These are phyloP conservation scores for Poecilobothrus nobilitatus DNA, from an alignment of 2,888 invertebrate species.

Conservation along the genomic window DNA sequence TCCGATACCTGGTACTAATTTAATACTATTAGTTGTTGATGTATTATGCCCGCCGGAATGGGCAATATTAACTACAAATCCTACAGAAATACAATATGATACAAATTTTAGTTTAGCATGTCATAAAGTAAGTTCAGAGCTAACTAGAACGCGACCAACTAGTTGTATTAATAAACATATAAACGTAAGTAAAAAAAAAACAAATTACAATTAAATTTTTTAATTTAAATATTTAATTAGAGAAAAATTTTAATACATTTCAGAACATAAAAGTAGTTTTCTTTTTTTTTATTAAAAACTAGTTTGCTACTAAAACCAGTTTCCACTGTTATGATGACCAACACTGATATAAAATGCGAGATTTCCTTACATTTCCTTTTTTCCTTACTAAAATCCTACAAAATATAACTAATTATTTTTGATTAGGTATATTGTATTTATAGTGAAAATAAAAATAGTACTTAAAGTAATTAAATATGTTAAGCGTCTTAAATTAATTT, in stretches of 20 bases:
- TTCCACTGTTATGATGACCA: too few relatives aligned
- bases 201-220: not conserved
- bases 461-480: too few relatives aligned
- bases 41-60: slow-evolving; percentile 51
- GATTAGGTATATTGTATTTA: too few relatives aligned
- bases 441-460: too few relatives aligned
- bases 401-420: too few relatives aligned
- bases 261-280: not conserved
- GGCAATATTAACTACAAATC: slow-evolving; percentile 34
- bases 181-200: slow-evolving; percentile 51
- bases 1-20: slow-evolving; percentile 66
- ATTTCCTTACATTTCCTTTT: too few relatives aligned
- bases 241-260: not conserved
- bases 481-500: too few relatives aligned
- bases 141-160: slow-evolving; percentile 58
- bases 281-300: not conserved
- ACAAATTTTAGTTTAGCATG: slow-evolving; percentile 55
- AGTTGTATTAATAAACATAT: slow-evolving; percentile 69
- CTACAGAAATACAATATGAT: slow-evolving; percentile 43
- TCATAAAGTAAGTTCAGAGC: slow-evolving; percentile 49
- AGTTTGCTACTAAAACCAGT: not conserved
- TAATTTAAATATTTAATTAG: slow-evolving; percentile 5
- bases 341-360: too few relatives aligned
- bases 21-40: slow-evolving; percentile 70
- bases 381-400: too few relatives aligned